Conservation (phyloP, 2,888 invertebrate genomes). For the Physocephala rufipes region DNA sequence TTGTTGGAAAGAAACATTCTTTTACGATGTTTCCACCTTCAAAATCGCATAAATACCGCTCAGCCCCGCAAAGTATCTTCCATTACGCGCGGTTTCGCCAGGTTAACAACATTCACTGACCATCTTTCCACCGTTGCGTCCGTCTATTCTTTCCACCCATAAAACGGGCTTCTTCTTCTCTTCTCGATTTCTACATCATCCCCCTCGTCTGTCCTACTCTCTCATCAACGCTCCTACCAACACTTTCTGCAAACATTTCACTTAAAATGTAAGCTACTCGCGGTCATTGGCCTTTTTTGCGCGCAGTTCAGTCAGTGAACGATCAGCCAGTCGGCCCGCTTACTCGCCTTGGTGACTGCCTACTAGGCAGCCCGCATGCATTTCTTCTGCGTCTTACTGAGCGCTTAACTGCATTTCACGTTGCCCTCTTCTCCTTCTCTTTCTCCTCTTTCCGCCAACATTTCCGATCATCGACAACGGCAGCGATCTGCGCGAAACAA, state of each 20-base stretch:
- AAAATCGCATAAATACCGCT: too few relatives aligned
- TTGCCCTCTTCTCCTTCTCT: constrained; percentile 4
- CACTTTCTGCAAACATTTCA: constrained; percentile 42
- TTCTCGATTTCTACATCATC: neutral
- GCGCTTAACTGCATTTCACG: constrained; percentile 24
- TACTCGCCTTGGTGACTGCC: too few relatives aligned
- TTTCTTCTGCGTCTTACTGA: constrained; percentile 15
- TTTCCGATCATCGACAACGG: constrained; percentile 20
- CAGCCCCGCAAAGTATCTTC: neutral
- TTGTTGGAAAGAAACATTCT: too few relatives aligned
- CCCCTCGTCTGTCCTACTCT: constrained; percentile 21
- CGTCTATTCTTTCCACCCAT: too few relatives aligned
- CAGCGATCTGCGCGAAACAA: constrained; percentile 32
- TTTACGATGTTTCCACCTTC: too few relatives aligned
- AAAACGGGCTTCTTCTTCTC: too few relatives aligned
- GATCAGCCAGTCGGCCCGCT: too few relatives aligned
- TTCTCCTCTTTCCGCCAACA: constrained; percentile 10
- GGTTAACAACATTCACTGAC: too few relatives aligned
- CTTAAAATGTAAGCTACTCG: constrained; percentile 66
- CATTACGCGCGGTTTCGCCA: too few relatives aligned
- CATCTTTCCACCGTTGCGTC: too few relatives aligned
- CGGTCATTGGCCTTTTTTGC: constrained; percentile 62
- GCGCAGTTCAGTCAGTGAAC: constrained; percentile 16
- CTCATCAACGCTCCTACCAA: constrained; percentile 33
- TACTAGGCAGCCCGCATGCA: constrained; percentile 14